phyloP scores from a whole-genome alignment of 1,140 invertebrate species.

The Pseudomyrmex pallidus region DNA sequence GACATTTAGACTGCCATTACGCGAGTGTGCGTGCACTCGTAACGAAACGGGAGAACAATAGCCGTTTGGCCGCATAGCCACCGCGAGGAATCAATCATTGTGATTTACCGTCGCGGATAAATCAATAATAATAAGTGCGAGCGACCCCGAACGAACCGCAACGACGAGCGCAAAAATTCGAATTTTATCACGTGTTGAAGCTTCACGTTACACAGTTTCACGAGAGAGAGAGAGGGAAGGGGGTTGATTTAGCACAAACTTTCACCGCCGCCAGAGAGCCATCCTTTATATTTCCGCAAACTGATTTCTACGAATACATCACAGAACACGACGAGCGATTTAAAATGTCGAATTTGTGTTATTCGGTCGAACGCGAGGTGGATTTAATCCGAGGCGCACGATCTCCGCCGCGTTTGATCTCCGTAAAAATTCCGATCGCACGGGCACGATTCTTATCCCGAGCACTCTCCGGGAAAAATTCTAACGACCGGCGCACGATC shows the following conservation, averaged over 20 bases:
- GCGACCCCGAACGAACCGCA: not conserved
- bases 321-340: not conserved
- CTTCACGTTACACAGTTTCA: constrained; percentile 3
- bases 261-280: not conserved
- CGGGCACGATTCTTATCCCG: constrained; percentile 37
- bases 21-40: not conserved
- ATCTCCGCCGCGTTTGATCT: not conserved
- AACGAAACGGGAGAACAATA: constrained; percentile 29
- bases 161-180: not conserved
- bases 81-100: constrained; percentile 29
- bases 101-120: constrained; percentile 39
- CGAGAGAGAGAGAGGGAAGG: no score
- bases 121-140: constrained; percentile 21
- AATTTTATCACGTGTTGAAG: not conserved
- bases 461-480: not conserved
- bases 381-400: constrained; percentile 48
- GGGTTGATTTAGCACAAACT: not conserved
- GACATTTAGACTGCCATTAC: constrained; percentile 58
- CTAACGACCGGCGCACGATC: constrained; percentile 42
- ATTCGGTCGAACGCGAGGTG: not conserved
- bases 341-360: constrained; percentile 39
- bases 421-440: constrained; percentile 37
- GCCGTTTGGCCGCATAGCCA: not conserved
- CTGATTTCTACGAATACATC: constrained; percentile 16
- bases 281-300: not conserved